Evolutionary conservation across 2,113 vertebrate species (phyloP).

Genomic region (Misgurnus anguillicaudatus): DNA sequence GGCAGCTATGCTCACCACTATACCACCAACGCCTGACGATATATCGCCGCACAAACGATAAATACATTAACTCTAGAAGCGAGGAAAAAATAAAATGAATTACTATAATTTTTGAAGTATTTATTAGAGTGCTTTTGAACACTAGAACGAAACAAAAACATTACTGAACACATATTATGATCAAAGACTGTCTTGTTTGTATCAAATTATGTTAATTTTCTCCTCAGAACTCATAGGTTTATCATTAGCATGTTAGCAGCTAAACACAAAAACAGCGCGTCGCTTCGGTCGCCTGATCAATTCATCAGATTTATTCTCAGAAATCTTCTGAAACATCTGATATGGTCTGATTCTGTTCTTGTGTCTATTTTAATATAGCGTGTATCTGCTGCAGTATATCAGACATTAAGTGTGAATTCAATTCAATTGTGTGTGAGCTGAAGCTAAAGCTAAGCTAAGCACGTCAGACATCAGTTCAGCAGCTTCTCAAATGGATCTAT

Average conservation of each 20-base stretch:
- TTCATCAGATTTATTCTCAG: background rate
- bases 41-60: too few relatives aligned
- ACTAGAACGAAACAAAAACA: too few relatives aligned
- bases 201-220: background rate
- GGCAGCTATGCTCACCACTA: constrained; percentile 78
- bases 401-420: background rate
- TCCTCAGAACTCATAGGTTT: background rate
- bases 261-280: background rate
- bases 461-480: background rate
- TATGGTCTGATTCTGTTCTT: background rate
- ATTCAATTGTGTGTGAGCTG: background rate
- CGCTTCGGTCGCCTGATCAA: background rate
- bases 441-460: background rate
- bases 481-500: constrained; percentile 71
- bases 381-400: background rate
- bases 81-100: too few relatives aligned
- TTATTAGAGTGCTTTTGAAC: background rate
- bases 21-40: constrained; percentile 35
- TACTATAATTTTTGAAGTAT: too few relatives aligned
- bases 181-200: background rate
- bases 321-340: background rate
- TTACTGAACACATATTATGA: background rate
- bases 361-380: background rate
- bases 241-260: constrained; percentile 15
- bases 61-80: too few relatives aligned